Base-by-base conservation (phyloP, 2,113 vertebrate species). In the Struthio camelus region DNA sequence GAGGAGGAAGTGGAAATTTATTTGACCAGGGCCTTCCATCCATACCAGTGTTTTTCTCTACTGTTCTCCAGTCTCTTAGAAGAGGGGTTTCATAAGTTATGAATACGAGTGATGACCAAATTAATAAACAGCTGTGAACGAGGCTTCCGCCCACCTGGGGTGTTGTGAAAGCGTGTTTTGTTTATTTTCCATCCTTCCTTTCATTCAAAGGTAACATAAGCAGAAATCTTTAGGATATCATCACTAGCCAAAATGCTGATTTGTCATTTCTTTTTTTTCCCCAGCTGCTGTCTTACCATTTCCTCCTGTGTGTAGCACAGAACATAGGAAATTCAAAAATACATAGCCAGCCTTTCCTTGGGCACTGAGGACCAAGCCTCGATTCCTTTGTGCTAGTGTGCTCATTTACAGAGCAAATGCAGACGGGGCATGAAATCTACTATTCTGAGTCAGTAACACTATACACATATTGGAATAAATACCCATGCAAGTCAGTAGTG, bases 391-490 rank as follows among this genome's bases (percentile, higher is more conserved):
- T 83, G 44, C 50, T 65, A 5, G 6, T 8, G 25, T 50, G 71
- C 53, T 91, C 75, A 24, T 69, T 71, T 48, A 71, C 42, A 90
- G 64, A 67, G 44, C 40, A 90, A 94, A 79, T 11, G 34, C 50
- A 64, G 73, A 25, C 10, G 61, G 56, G 38, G 25, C 3, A 54
- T n/a, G 36, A 59, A 93, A 91, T 71, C 65, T 65, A 78, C 38
- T 36, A 10, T 38, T 91, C 77, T 69, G 84, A 87, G 75, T 44
- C 66, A 67, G 42, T 42, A 85, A 54, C 53, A 81, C 80, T 65
- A 44, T 25, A 46, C 78, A 75, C 9, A 36, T 62, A 22, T 1
- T 7, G n/a, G 32, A 92, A 93, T 56, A 87, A 91, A 89, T 6
- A 18, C 46, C 46, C 46, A 7, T 3, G 62, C 70, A 76, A 82